phyloP scores from a whole-genome alignment of 2,113 vertebrate genomes.

The Castor canadensis region DNA sequence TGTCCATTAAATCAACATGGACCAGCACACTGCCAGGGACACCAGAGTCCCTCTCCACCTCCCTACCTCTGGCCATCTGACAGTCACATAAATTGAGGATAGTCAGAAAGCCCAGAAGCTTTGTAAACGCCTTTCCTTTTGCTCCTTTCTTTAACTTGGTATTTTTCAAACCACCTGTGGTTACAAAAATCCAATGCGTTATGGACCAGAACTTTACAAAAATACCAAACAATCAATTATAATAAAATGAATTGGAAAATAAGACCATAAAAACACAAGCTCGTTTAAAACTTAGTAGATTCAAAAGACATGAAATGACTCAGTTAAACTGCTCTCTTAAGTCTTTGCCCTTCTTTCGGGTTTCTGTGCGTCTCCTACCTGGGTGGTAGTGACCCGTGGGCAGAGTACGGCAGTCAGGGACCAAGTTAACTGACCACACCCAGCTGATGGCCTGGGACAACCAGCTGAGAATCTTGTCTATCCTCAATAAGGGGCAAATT shows the following conservation, averaged over 20 bases:
- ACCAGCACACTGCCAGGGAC: not conserved
- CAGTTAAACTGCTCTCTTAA: not conserved
- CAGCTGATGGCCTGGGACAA: not conserved
- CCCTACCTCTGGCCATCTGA: not conserved
- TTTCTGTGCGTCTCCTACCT: fast-evolving
- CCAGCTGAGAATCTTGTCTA: too few species aligned
- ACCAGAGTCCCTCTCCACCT: fast-evolving
- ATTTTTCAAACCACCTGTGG: not conserved
- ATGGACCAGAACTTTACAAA: not conserved
- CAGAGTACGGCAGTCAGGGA: too few species aligned
- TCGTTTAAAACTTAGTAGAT: not conserved
- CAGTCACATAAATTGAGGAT: not conserved
- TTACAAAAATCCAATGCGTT: too few species aligned
- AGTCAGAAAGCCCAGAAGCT: not conserved
- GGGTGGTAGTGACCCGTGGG: not conserved
- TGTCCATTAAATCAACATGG: fast-evolving
- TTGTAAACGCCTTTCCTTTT: not conserved
- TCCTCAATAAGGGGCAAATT: too few species aligned
- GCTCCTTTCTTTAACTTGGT: not conserved
- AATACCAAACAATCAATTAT: not conserved
- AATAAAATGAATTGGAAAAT: not conserved
- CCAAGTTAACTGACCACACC: not conserved
- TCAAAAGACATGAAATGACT: not conserved
- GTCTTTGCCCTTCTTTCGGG: not conserved
- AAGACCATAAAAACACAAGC: not conserved